Evolutionary conservation across 2,888 invertebrate genomes (phyloP).

Genomic region (Venusia cambrica): DNA sequence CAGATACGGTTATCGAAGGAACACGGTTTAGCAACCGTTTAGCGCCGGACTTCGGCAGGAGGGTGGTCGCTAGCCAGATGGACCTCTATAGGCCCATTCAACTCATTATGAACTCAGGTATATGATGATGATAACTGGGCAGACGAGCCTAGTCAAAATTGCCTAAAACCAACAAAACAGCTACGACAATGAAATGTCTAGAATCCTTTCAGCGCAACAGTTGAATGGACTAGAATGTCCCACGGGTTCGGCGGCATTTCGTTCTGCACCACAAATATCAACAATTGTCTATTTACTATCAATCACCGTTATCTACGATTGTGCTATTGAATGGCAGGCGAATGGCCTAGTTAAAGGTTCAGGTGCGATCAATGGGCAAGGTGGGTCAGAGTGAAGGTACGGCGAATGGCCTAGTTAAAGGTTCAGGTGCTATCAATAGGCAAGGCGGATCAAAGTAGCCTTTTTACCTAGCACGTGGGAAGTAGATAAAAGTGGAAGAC

Average conservation of each 20-base stretch:
- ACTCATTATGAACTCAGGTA: too few relatives aligned
- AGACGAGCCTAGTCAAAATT: too few relatives aligned
- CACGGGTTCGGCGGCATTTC: slow-evolving; percentile 38
- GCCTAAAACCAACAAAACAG: neutral
- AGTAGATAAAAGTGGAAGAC: too few relatives aligned
- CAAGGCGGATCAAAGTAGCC: slow-evolving; percentile 22
- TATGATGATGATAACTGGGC: too few relatives aligned
- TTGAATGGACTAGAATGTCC: slow-evolving; percentile 32
- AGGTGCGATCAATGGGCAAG: slow-evolving; percentile 31
- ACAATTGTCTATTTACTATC: slow-evolving; percentile 40
- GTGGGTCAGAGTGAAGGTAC: slow-evolving; percentile 26
- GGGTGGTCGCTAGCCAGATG: too few relatives aligned
- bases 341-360: slow-evolving; percentile 45
- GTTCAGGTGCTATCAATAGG: slow-evolving; percentile 32
- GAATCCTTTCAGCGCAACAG: slow-evolving; percentile 14
- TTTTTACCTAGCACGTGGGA: too few relatives aligned
- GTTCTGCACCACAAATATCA: slow-evolving; percentile 57
- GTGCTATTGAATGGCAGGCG: slow-evolving; percentile 32
- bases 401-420: slow-evolving; percentile 45
- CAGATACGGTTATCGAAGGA: too few relatives aligned
- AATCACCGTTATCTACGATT: slow-evolving; percentile 45
- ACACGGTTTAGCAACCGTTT: too few relatives aligned
- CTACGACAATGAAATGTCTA: slow-evolving; percentile 7
- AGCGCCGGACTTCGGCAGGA: too few relatives aligned
- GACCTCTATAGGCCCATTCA: too few relatives aligned